Base-by-base conservation (phyloP, 2,113 vertebrate genomes). In the Pavo muticus region DNA sequence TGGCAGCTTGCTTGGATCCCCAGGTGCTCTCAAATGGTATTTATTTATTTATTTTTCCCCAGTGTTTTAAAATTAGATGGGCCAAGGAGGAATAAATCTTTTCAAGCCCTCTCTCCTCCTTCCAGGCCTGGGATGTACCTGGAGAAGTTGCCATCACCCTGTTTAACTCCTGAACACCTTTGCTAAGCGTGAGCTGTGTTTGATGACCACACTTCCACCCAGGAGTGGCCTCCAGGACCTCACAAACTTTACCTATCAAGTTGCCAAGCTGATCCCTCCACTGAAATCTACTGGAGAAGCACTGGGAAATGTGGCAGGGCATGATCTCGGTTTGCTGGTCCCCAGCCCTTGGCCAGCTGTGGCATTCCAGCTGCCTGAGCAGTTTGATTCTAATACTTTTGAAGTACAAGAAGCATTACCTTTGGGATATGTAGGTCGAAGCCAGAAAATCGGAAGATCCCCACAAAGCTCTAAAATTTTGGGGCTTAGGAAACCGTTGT, bases 361-460 rank as follows among this genome's bases (percentile, higher is more conserved):
- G n/a, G 5, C 30, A 8, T 54, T 89, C 14, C 29, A 73, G 39
- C n/a, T 57, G 9, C 20, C 3, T 57, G 37, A 54, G 3, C 78
- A 20, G 61, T 64, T 30, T 29, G 54, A 19, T 59, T 59, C 56
- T 70, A 27, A 30, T 47, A 30, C 25, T 90, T 80, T 54, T 42
- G n/a, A 68, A 86, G 84, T 37, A 57, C 37, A 80, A 81, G 39
- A 92, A 88, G 44, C 8, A n/a, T 90, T 98, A 99, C 99, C 99
- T 98, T 99, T 98, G 44, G 97, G 97, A 84, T 98, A 97, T 7
- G 97, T 97, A 32, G 98, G 98, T 88, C 97, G 98, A 94, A 99
- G 98, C 99, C 99, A 99, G 97, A 98, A 99, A 97, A 99, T 98
- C 9, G 99, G 99, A 95, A 99, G 98, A 88, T 98, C 96, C 19